phyloP scores from a whole-genome alignment of 2,888 invertebrate species.

The Drosophila acutilabella region DNA sequence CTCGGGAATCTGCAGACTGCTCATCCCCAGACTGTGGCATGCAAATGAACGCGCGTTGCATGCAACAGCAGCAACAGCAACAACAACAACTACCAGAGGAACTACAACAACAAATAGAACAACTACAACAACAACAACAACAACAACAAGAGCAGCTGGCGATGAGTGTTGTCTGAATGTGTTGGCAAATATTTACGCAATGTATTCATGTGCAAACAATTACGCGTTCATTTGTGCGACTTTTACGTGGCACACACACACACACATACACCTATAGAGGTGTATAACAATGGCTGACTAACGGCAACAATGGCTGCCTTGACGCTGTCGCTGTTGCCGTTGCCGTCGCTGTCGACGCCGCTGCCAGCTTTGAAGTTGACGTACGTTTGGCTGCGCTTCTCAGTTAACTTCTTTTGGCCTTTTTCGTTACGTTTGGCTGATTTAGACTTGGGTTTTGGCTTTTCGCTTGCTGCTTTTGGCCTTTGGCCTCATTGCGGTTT shows the following conservation, averaged over 20 bases:
- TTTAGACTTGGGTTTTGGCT: conserved; percentile 18
- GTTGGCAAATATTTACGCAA: conserved; percentile 71
- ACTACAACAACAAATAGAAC: neutral
- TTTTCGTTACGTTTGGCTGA: conserved; percentile 31
- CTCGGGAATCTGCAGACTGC: conserved; percentile 52
- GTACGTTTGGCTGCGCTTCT: conserved; percentile 34
- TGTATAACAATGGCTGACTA: conserved; percentile 52
- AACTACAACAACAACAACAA: neutral
- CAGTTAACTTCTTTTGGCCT: conserved; percentile 25
- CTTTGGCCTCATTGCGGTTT: conserved; percentile 6
- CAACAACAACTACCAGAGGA: neutral
- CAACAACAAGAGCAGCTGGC: conserved; percentile 20
- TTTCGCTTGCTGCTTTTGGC: neutral
- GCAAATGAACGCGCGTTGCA: conserved; percentile 63
- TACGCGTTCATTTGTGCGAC: conserved; percentile 76
- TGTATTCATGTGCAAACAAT: conserved; percentile 79
- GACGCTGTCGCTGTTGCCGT: conserved; percentile 19
- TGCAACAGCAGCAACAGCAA: conserved; percentile 28
- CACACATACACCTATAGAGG: conserved; percentile 1
- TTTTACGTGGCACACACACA: conserved; percentile 45
- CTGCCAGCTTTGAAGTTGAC: conserved; percentile 39
- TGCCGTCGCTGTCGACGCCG: conserved; percentile 1
- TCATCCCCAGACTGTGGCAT: conserved; percentile 53
- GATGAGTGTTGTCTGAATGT: conserved; percentile 38
- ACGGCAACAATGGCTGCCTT: conserved; percentile 53